Conservation (phyloP, 2,113 vertebrate genomes). For the Psettodes erumei region DNA sequence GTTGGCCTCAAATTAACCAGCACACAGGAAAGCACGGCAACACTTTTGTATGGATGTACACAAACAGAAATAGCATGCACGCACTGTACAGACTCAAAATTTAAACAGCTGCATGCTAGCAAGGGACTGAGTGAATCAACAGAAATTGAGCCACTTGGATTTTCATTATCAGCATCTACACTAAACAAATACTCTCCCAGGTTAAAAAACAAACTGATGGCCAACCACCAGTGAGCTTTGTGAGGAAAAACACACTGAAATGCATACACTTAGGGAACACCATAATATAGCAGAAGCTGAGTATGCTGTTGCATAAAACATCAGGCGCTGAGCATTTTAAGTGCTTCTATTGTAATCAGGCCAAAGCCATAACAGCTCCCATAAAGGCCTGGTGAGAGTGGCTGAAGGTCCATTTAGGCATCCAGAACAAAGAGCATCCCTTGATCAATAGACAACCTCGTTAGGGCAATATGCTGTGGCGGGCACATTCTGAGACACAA, state of each 20-base stretch:
- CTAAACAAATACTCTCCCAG: conserved; percentile 38
- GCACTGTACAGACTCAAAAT: conserved; percentile 1
- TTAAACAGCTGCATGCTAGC: background rate
- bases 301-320: conserved; percentile 77
- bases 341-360: conserved; percentile 78
- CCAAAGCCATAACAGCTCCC: conserved; percentile 65
- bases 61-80: conserved; percentile 27
- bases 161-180: conserved; percentile 26
- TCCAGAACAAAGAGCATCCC: conserved; percentile 74
- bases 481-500: conserved; percentile 55
- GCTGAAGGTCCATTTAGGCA: conserved; percentile 73
- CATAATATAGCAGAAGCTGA: conserved; percentile 45
- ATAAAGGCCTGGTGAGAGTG: conserved; percentile 68
- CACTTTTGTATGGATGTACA: conserved; percentile 15
- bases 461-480: conserved; percentile 70
- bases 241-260: conserved; percentile 19
- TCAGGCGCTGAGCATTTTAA: conserved; percentile 73
- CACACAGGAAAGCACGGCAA: conserved; percentile 24
- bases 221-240: background rate
- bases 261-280: conserved; percentile 40
- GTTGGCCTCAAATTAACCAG: conserved; percentile 65
- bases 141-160: conserved; percentile 5
- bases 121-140: conserved; percentile 3
- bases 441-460: conserved; percentile 78
- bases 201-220: conserved; percentile 28